Base-by-base conservation (phyloP, 2,888 invertebrate genomes). In the Epinotia bilunana region DNA sequence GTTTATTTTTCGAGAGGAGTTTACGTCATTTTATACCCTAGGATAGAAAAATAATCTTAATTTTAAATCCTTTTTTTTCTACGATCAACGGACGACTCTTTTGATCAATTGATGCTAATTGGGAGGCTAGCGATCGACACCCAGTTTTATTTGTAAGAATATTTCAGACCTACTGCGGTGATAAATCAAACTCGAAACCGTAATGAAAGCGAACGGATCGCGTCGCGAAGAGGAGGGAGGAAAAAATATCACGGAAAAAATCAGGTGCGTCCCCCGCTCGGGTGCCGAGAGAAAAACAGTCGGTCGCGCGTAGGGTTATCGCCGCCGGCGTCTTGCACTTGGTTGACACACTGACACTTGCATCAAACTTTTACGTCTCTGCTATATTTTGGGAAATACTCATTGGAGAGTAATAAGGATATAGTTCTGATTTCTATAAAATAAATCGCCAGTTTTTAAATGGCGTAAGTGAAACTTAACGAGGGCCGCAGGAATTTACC, bases 121-220 rank as follows among this genome's bases (percentile, higher is more conserved):
- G 90, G 88, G 87, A 91, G 91, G 90, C 89, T 90, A 91, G 88
- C 90, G 91, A 90, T 91, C 89, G 91, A 91, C 91, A 92, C 89
- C 87, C 87, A 90, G 88, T 90, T 89, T 88, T 89, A 89, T 89
- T 75, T 87, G 88, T 86, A 91, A 92, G 93, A 92, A 93, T 91
- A 93, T 93, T 93, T 92, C 90, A 92, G 91, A 90, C 87, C 89
- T 87, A 88, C 89, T 87, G 91, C 90, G 92, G 92, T 93, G 93
- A 94, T 94, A 94, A 94, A 94, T 94, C 94, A 93, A 94, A 94
- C 94, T 93, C 91, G 92, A 93, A 92, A 93, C 93, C 94, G 92
- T 93, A 94, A 94, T 94, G 93, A 94, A 94, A 94, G 93, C 93
- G 93, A 94, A 93, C 93, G 93, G 93, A 93, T 93, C 93, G 93